Base-by-base conservation (phyloP, 2,797 vertebrate species). In the Syngnathus acus region DNA sequence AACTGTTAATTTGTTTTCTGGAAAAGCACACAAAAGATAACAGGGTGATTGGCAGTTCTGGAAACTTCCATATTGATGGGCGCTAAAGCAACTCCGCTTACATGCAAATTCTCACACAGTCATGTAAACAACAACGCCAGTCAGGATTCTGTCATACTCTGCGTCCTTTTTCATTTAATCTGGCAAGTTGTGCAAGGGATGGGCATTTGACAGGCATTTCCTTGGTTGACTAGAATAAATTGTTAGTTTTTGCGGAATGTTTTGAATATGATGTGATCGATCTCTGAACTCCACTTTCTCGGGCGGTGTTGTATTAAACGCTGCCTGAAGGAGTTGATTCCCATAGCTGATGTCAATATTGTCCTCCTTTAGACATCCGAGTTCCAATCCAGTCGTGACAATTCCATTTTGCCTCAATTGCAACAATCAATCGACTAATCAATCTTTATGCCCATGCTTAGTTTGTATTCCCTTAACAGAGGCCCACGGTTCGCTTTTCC, bases 21-120 rank as follows among this genome's bases (percentile, higher is more conserved):
- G 23, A 37, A 58, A 58, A 38, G 55, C 55, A 38, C 55, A 58
- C 32, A 58, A 58, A 37, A 37, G 55, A 17, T 38, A 58, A 58
- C 55, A 58, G 55, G 32, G 26, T 58, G 26, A 58, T 17, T 37
- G 32, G 32, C 32, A 58, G 55, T 38, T 37, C 32, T 58, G 55
- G 55, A 58, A 58, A 58, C 32, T 58, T 58, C 32, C 14, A 37
- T 38, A 16, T 58, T 4, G 32, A 58, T 9, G 14, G 7, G 32
- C 7, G 7, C 32, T 9, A 37, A 37, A 58, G 37, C 7, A 37
- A 4, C 55, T 37, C 16, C 16, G 26, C 47, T 48, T 17, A 53
- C 55, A 32, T 37, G 32, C 32, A 58, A 38, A 38, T 58, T 9
- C 10, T 37, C 14, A 37, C 14, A 54, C 10, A 23, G 26, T 54